Base-by-base conservation (phyloP, 2,888 invertebrate genomes). In the Nymphalis urticae region DNA sequence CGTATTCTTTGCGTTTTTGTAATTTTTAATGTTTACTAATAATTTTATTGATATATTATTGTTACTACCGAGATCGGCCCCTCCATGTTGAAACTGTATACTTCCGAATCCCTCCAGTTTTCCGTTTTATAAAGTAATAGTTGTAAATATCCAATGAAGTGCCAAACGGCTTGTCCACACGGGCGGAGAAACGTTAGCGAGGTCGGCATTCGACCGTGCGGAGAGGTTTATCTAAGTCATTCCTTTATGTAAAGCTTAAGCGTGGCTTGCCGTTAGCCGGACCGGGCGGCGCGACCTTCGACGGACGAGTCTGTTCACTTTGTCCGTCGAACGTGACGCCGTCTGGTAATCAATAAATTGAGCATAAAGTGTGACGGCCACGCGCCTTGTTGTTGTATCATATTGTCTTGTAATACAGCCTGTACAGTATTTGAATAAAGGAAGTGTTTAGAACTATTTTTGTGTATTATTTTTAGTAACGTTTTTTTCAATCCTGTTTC, bases 401-500 rank as follows among this genome's bases (percentile, higher is more conserved):
- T 65, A 66, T 53, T 85, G 79, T 85, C 76, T 82, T 75, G 73
- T 74, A 77, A 83, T 84, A 85, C 83, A 86, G 82, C 86, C 87
- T 89, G 90, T 89, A 89, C 90, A 90, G 90, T 90, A 90, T 89
- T 89, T 88, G 82, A 90, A 84, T 89, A 89, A 89, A 89, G 88
- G 90, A 89, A 87, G 88, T 89, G 89, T 90, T 89, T 90, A 79
- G 76, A 77, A 74, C 69, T 78, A 76, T n/a, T 27, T 63, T 53
- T 61, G 27, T 64, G 36, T 19, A 58, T 64, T 64, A 36, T 24
- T 53, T 63, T 19, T 36, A 0, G n/a, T 4, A 10, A 32, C 73
- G n/a, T 50, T 51, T 36, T 27, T 42, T 50, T 19, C 5, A 17
- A n/a, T 50, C 8, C 2, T 50, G 21, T 21, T 21, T 21, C 21